These are phyloP conservation scores for Oscheius onirici DNA, from an alignment of 2,888 invertebrate species.

Conservation along the genomic window DNA sequence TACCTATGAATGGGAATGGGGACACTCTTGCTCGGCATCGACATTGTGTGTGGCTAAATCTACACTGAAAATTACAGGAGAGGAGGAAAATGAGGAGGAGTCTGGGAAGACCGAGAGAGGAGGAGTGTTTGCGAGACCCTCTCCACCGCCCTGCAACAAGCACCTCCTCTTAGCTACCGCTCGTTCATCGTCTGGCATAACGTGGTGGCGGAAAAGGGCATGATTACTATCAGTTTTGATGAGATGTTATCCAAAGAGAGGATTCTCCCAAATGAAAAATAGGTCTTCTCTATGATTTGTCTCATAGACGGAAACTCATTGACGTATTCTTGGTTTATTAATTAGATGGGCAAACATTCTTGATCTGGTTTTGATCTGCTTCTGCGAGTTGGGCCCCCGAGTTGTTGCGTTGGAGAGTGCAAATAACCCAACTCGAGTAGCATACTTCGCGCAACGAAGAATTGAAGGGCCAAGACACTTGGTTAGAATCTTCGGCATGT, in stretches of 20 bases:
- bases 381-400: slow-evolving; percentile 10
- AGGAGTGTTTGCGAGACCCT: slow-evolving; percentile 25
- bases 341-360: slow-evolving; percentile 12
- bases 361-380: slow-evolving; percentile 22
- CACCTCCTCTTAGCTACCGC: slow-evolving; percentile 25
- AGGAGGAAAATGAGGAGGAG: slow-evolving; percentile 9
- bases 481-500: too few relatives aligned
- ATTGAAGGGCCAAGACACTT: neutral
- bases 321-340: neutral
- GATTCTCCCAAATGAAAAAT: neutral
- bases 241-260: neutral
- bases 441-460: slow-evolving; percentile 14
- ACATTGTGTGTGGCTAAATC: slow-evolving; percentile 24
- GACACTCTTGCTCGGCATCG: slow-evolving; percentile 40
- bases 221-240: neutral
- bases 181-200: slow-evolving; percentile 10
- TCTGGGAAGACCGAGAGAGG: slow-evolving; percentile 14
- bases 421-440: slow-evolving; percentile 30
- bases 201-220: too few relatives aligned
- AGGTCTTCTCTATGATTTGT: too few relatives aligned
- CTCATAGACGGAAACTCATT: too few relatives aligned
- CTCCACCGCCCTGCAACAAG: slow-evolving; percentile 28
- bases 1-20: slow-evolving; percentile 59
- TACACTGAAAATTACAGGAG: slow-evolving; percentile 13
- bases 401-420: slow-evolving; percentile 31